Evolutionary conservation across 2,888 invertebrate genomes (phyloP), one percentile per base, ranked within the genome.

Genomic region (Spatulosminthurus flaviceps): DNA sequence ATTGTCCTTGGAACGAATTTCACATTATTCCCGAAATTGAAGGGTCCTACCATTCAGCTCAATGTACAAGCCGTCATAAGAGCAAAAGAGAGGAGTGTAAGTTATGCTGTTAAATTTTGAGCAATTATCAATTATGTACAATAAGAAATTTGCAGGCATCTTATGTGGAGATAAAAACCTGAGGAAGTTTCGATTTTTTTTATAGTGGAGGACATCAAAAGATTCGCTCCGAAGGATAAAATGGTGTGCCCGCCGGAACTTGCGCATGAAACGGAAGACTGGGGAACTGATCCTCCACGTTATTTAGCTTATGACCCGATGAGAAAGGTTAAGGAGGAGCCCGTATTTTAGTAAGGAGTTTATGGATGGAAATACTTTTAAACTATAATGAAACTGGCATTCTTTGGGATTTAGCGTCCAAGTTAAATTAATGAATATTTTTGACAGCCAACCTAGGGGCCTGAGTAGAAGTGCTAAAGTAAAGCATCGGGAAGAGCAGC

Each of bases 401-500:
- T 64, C 11, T 64, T 64, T 16, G n/a, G 11, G 13, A 24, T 64
- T 64, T 64, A 34, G 34, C 4, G 9, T 34, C 4, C 34, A 34
- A 34, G 34, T 34, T 34, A 9, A 4, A 34, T 7, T 7, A 34
- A 34, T 7, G 34, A 7, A 7, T 34, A 9, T 34, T 34, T 34
- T 34, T 34, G 9, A 16, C 51, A 67, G 67, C 28, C 67, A 67
- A 26, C 67, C 67, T 0, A 67, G 28, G 28, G n/a, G 13, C 13
- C 9, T 67, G 67, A 67, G n/a, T n/a, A 24, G 29, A 24, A n/a
- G 28, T 13, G 67, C 26, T 5, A 67, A 67, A 19, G n/a, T 1
- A 0, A 67, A 67, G 28, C 24, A 28, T 16, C 67, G 67, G 2
- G 67, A 67, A 4, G 67, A 67, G 67, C 67, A 67, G 13, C 24